Evolutionary conservation across 2,888 invertebrate species (phyloP).

Genomic region (Pandemis cinnamomeana): DNA sequence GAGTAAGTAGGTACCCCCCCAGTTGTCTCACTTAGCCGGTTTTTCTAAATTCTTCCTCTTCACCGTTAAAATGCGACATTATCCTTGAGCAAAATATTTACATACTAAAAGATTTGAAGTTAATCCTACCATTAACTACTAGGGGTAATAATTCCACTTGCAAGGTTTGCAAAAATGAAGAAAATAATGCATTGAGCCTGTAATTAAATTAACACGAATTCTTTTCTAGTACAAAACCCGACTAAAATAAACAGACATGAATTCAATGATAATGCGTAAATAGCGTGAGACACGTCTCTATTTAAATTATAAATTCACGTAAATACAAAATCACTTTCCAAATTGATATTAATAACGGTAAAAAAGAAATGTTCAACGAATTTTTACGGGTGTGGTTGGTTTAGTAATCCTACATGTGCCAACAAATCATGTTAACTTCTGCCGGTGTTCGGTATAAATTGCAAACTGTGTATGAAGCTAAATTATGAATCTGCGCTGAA

Average conservation of each 20-base stretch:
- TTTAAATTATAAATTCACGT: background rate
- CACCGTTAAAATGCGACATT: no score
- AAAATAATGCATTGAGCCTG: background rate
- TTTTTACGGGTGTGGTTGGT: background rate
- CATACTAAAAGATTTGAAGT: no score
- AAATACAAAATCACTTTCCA: background rate
- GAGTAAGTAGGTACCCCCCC: no score
- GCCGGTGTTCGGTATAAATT: background rate
- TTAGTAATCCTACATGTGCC: background rate
- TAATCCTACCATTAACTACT: no score
- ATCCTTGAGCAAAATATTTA: no score
- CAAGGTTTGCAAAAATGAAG: background rate
- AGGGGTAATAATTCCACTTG: no score
- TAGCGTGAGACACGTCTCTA: background rate
- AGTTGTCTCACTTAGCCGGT: no score
- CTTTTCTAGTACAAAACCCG: background rate
- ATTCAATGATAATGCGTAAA: background rate
- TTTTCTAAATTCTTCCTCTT: no score
- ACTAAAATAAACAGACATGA: background rate
- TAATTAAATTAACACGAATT: background rate
- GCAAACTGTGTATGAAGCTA: slow-evolving; percentile 9
- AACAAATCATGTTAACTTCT: background rate
- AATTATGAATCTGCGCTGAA: slow-evolving; percentile 31
- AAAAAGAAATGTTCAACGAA: background rate
- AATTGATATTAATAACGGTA: background rate